Percentiles rank a stretch among this genome's conserved stretches.
phyloP scores from a whole-genome alignment of 2,113 vertebrate species.

The Sylvietta virens region DNA sequence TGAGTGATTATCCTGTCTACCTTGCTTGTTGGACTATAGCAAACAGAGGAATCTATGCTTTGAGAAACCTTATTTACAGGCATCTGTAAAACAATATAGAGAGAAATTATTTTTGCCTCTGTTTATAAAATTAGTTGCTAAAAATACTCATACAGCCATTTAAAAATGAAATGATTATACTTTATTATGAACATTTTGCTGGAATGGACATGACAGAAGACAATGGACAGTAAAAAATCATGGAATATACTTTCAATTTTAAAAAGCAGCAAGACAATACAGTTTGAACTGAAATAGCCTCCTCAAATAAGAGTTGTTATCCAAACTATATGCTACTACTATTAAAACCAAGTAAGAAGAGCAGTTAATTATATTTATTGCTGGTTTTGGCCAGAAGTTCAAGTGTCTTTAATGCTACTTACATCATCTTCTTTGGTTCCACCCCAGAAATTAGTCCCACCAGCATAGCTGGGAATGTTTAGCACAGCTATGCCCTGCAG shows the following conservation, averaged over 20 bases:
- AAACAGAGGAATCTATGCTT: neutral
- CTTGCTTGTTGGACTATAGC: neutral
- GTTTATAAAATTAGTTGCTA: neutral
- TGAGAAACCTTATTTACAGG: neutral
- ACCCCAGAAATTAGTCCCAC: constrained; percentile 98
- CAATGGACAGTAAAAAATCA: neutral
- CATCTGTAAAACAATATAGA: neutral
- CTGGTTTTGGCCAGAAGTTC: neutral
- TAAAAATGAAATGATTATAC: neutral
- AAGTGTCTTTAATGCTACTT: constrained; percentile 67
- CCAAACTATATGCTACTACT: neutral
- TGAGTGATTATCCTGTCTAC: neutral
- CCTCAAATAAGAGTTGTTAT: neutral
- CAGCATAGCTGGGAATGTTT: constrained; percentile 97
- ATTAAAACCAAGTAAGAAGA: neutral
- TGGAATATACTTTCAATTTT: neutral
- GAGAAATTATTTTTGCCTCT: neutral
- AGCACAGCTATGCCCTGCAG: constrained; percentile 97
- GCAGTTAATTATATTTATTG: neutral
- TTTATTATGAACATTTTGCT: neutral
- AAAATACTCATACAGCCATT: neutral
- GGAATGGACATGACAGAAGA: neutral
- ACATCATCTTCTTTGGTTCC: constrained; percentile 98
- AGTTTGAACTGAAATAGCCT: neutral
- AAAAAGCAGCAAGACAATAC: neutral